phyloP scores from a whole-genome alignment of 2,797 vertebrate genomes.

The Muscicapa comitata region DNA sequence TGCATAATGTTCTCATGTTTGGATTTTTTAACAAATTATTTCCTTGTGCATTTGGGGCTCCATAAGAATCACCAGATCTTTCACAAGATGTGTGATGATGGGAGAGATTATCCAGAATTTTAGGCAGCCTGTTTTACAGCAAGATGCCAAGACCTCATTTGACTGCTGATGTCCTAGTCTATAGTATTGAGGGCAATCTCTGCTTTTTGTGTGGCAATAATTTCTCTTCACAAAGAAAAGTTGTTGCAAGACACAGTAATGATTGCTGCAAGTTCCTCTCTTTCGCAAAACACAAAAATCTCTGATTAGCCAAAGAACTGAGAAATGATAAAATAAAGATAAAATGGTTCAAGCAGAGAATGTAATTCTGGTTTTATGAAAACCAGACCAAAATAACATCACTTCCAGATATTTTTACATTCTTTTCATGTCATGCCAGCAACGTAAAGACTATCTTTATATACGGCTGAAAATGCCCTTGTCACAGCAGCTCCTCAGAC shows the following conservation, averaged over 20 bases:
- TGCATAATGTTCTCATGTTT: slow-evolving; percentile 17
- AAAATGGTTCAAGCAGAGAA: background rate
- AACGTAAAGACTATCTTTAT: background rate
- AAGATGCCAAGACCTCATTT: slow-evolving; percentile 12
- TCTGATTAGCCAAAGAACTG: slow-evolving; percentile 43
- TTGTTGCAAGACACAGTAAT: slow-evolving; percentile 1
- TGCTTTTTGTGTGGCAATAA: slow-evolving; percentile 29
- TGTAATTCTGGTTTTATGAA: slow-evolving; percentile 15
- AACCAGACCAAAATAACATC: slow-evolving; percentile 25
- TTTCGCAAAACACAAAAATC: slow-evolving; percentile 49
- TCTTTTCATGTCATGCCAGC: background rate
- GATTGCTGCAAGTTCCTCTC: slow-evolving; percentile 26
- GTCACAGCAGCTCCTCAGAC: background rate
- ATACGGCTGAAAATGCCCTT: background rate
- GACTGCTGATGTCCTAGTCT: background rate
- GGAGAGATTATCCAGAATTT: background rate
- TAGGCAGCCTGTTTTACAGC: background rate
- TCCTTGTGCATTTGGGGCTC: background rate
- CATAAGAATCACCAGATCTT: background rate
- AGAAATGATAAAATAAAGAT: slow-evolving; percentile 23
- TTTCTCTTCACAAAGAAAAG: slow-evolving; percentile 5
- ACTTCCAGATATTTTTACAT: slow-evolving; percentile 27
- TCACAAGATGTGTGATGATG: background rate
- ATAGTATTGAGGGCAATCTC: slow-evolving; percentile 6
- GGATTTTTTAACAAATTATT: background rate